These are phyloP conservation scores for Ectemnius continuus DNA, from an alignment of 2,888 invertebrate species.

Conservation along the genomic window DNA sequence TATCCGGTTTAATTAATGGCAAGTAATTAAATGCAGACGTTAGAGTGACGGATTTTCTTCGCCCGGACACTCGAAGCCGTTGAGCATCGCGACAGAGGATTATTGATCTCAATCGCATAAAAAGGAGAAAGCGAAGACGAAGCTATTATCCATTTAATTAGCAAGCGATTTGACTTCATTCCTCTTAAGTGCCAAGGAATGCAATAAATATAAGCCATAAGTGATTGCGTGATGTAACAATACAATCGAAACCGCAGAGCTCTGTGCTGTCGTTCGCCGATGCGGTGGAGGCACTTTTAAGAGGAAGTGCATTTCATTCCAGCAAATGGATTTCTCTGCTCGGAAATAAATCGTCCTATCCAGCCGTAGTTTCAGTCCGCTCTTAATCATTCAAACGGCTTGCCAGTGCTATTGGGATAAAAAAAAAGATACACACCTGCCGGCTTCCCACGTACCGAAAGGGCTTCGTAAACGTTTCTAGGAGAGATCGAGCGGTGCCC, in stretches of 20 bases:
- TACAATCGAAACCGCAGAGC: not conserved
- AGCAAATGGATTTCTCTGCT: not conserved
- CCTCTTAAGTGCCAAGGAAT: no score
- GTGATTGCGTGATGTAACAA: not conserved
- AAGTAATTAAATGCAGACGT: slow-evolving; percentile 30
- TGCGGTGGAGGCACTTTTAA: slow-evolving; percentile 1
- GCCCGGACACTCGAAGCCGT: slow-evolving; percentile 10
- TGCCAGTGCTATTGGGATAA: not conserved
- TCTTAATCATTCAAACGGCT: not conserved
- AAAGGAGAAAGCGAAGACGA: not conserved
- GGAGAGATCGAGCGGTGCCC: no score
- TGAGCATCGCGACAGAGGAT: slow-evolving; percentile 10
- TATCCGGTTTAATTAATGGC: slow-evolving; percentile 31
- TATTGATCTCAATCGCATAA: slow-evolving; percentile 16
- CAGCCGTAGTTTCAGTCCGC: not conserved
- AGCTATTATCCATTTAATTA: slow-evolving; percentile 25
- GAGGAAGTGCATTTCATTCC: slow-evolving; percentile 8
- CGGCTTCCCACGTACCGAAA: slow-evolving; percentile 7
- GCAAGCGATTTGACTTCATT: not conserved
- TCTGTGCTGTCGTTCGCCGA: not conserved
- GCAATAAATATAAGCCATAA: no score
- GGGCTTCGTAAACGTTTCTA: slow-evolving; percentile 4
- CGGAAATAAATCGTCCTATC: slow-evolving; percentile 13
- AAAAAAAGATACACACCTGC: slow-evolving; percentile 8
- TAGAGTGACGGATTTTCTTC: slow-evolving; percentile 9